Evolutionary conservation across 2,113 vertebrate species (phyloP).

Genomic region (Chaetodon trifascialis): DNA sequence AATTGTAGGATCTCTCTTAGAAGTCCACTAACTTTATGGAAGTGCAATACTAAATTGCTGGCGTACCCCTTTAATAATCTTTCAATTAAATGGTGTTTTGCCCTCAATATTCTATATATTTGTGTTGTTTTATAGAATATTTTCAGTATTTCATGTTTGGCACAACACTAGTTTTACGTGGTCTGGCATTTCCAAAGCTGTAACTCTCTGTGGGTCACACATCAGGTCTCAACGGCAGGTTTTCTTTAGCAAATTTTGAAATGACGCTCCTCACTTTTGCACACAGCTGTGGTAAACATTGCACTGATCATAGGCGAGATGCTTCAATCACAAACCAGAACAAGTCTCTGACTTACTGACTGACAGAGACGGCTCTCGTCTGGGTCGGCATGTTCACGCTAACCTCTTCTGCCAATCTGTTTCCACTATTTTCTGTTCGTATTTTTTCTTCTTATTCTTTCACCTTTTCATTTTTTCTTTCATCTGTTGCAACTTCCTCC

Average conservation of each 20-base stretch:
- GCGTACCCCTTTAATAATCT: not conserved
- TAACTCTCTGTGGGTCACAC: not conserved
- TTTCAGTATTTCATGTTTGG: not conserved
- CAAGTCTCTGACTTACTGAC: not conserved
- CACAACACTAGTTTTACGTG: not conserved
- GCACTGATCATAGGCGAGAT: not conserved
- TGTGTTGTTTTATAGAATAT: not conserved
- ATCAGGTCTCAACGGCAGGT: not conserved
- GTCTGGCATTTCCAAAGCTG: not conserved
- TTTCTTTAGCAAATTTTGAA: not conserved
- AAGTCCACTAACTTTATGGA: not conserved
- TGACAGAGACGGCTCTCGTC: not conserved
- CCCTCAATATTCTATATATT: not conserved
- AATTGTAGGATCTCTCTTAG: not conserved
- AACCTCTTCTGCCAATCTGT: not conserved
- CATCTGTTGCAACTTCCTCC: not conserved
- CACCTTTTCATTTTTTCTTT: not conserved
- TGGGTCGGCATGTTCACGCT: not conserved
- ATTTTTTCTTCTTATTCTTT: not conserved
- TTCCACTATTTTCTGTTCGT: not conserved
- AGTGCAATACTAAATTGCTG: not conserved
- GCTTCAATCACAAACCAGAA: not conserved
- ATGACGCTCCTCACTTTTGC: too few species aligned
- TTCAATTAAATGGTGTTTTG: not conserved
- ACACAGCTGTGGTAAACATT: not conserved